These are phyloP conservation scores for Leptobrachium ailaonicum DNA, from an alignment of 2,113 vertebrate species.

Conservation along the genomic window DNA sequence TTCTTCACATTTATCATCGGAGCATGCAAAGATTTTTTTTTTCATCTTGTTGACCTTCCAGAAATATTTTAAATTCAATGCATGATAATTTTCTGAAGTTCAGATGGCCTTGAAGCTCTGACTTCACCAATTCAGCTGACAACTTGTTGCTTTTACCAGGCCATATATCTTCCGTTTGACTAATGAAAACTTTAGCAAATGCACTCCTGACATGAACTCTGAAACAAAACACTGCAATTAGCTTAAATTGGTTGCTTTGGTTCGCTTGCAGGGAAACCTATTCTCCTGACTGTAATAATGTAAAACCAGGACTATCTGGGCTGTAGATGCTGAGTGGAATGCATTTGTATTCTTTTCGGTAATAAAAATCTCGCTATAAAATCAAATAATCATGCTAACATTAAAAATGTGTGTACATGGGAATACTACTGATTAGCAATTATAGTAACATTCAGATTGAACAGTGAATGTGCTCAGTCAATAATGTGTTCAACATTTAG, in stretches of 20 bases:
- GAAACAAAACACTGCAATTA: neutral
- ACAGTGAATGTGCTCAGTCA: too few species aligned
- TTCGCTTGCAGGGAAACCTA: neutral
- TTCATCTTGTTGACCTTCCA: slow-evolving; percentile 12
- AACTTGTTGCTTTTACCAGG: neutral
- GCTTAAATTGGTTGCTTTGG: neutral
- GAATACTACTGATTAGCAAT: too few species aligned
- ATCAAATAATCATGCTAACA: too few species aligned
- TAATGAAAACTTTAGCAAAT: neutral
- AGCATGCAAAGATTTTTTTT: slow-evolving; percentile 10
- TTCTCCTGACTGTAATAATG: too few species aligned
- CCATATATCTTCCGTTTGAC: neutral
- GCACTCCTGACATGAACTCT: neutral
- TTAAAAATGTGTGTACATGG: too few species aligned
- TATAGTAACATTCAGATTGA: too few species aligned
- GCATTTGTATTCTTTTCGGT: too few species aligned
- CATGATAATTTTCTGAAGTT: neutral
- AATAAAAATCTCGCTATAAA: too few species aligned
- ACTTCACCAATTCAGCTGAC: slow-evolving; percentile 2
- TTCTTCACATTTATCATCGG: slow-evolving; percentile 8
- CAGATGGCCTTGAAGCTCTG: neutral
- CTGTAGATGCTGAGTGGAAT: too few species aligned
- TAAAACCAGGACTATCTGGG: too few species aligned
- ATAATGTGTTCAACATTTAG: too few species aligned
- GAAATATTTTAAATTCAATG: neutral